A percentile compares a stretch with the other conserved stretches of the same genome.
phyloP scores from a whole-genome alignment of 2,797 vertebrate genomes.

The Poecilia velifera region DNA sequence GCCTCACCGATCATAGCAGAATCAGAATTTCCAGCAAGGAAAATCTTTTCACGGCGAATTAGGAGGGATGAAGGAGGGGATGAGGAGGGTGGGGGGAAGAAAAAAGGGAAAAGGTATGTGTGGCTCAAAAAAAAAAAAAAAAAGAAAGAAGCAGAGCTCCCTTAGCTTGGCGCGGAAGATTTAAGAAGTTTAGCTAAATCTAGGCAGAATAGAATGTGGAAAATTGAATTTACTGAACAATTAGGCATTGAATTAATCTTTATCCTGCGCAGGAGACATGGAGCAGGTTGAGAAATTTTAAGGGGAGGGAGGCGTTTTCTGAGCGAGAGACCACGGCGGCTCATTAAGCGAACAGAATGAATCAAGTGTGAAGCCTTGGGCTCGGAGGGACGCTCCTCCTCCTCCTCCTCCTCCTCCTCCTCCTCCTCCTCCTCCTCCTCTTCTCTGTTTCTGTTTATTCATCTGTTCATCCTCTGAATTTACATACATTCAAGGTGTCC shows the following conservation, averaged over 20 bases:
- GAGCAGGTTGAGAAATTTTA: slow-evolving; percentile 16
- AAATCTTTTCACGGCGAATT: slow-evolving; percentile 99
- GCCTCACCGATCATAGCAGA: slow-evolving; percentile 99
- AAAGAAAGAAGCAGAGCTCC: slow-evolving; percentile 83
- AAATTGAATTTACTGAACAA: slow-evolving; percentile 99
- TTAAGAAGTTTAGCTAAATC: slow-evolving; percentile 98
- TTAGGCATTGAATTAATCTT: slow-evolving; percentile 98
- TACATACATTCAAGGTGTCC: slow-evolving; percentile 43
- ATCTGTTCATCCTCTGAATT: slow-evolving; percentile 50
- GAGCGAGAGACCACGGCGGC: slow-evolving; percentile 88
- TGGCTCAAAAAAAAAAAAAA: slow-evolving; percentile 89
- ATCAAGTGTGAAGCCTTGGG: slow-evolving; percentile 88
- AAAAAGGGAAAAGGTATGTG: slow-evolving; percentile 87
- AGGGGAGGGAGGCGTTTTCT: slow-evolving; percentile 41
- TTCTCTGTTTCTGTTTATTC: slow-evolving; percentile 47
- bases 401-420: too few species aligned
- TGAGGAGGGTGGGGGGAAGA: slow-evolving; percentile 82
- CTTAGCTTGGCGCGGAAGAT: slow-evolving; percentile 87
- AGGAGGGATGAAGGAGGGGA: slow-evolving; percentile 77
- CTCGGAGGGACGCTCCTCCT: slow-evolving; percentile 75
- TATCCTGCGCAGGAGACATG: slow-evolving; percentile 80
- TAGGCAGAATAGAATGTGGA: slow-evolving; percentile 95
- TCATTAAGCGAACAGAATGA: slow-evolving; percentile 95
- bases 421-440: too few species aligned
- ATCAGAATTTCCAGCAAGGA: slow-evolving; percentile 99